A percentile compares a stretch with the other conserved stretches of the same genome.
These are phyloP conservation scores for Ptychoptera albimana DNA, from an alignment of 2,888 invertebrate species.

Conservation along the genomic window DNA sequence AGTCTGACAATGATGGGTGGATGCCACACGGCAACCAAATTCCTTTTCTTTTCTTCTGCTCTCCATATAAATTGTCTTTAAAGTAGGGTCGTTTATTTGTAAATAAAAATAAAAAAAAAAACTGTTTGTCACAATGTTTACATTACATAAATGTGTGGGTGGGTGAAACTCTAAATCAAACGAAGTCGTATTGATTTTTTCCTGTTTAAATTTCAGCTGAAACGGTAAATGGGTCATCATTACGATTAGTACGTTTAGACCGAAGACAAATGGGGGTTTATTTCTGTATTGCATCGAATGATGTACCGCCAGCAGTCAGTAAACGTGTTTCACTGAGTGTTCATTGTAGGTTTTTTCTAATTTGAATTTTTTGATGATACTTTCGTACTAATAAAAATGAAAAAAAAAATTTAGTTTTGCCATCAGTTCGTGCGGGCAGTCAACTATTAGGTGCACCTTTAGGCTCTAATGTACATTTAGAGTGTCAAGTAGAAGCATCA, in stretches of 20 bases:
- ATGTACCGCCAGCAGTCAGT: conserved; percentile 81
- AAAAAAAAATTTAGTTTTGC: conserved; percentile 52
- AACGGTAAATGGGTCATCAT: conserved; percentile 56
- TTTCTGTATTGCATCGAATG: conserved; percentile 82
- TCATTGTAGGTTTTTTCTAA: conserved; percentile 56
- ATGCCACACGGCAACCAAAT: too few relatives aligned
- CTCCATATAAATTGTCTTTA: too few relatives aligned
- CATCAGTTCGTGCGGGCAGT: conserved; percentile 76
- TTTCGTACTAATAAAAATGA: conserved; percentile 44
- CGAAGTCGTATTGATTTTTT: too few relatives aligned
- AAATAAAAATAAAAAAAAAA: too few relatives aligned
- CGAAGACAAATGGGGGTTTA: conserved; percentile 84
- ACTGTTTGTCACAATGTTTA: too few relatives aligned
- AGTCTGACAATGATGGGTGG: too few relatives aligned
- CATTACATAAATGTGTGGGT: too few relatives aligned
- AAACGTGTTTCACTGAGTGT: conserved; percentile 75
- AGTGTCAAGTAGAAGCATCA: conserved; percentile 79
- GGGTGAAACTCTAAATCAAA: too few relatives aligned
- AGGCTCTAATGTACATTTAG: conserved; percentile 69
- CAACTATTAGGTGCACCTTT: conserved; percentile 76
- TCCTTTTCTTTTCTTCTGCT: too few relatives aligned
- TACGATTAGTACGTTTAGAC: conserved; percentile 64
- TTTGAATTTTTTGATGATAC: conserved; percentile 1
- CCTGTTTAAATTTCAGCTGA: conserved; percentile 37
- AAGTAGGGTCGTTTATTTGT: too few relatives aligned